Conservation (phyloP, 1,140 invertebrate species). For the Drosophila ambigua region DNA sequence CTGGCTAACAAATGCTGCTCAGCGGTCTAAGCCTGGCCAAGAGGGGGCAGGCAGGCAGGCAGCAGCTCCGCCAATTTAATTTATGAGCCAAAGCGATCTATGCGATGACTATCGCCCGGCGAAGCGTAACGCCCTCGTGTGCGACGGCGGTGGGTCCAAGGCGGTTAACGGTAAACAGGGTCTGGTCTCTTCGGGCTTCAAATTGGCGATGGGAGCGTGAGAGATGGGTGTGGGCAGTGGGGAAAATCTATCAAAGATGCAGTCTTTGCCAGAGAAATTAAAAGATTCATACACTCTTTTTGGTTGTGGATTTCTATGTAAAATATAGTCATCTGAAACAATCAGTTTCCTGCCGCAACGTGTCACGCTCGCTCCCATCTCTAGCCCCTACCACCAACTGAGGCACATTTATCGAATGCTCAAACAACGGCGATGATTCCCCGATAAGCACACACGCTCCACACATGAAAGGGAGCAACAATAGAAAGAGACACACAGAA, state of each 20-base stretch:
- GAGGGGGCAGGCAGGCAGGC: constrained; percentile 18
- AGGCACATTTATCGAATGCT: constrained; percentile 39
- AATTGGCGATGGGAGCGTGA: constrained; percentile 9
- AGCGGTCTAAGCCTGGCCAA: constrained; percentile 29
- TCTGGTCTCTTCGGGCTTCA: constrained; percentile 19
- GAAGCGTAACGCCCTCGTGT: constrained; percentile 61
- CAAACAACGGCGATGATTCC: constrained; percentile 27
- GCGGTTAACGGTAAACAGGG: constrained; percentile 38
- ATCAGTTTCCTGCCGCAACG: not conserved
- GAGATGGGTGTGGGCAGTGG: not conserved
- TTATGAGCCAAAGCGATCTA: constrained; percentile 58
- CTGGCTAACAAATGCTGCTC: not conserved
- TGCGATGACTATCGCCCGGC: constrained; percentile 57
- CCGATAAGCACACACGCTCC: constrained; percentile 26
- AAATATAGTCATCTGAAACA: no score
- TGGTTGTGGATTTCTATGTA: no score
- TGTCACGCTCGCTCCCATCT: constrained; percentile 10
- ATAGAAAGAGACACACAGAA: not conserved
- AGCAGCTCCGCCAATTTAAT: constrained; percentile 53
- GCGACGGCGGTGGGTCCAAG: constrained; percentile 21
- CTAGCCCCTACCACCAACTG: not conserved
- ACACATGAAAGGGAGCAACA: constrained; percentile 30
- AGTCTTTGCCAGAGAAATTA: no score
- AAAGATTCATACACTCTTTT: no score
- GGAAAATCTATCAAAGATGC: not conserved